A percentile compares a stretch with the other conserved stretches of the same genome.
Conservation (phyloP, 2,113 vertebrate species). For the Nymphicus hollandicus region DNA sequence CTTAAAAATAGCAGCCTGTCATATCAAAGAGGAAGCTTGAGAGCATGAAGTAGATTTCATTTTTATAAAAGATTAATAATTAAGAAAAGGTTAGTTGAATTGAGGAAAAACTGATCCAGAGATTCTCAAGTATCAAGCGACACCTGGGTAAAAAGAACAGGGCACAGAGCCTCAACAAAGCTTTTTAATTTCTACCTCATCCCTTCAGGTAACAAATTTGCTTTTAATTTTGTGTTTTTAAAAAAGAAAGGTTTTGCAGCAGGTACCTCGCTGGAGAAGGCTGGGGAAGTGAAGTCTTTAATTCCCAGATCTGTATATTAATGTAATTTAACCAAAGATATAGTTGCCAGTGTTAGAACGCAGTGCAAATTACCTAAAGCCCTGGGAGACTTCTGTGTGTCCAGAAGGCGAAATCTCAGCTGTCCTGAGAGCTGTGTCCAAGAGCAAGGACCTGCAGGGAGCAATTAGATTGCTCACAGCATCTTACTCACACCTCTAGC, state of each 20-base stretch:
- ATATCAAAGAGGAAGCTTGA: neutral
- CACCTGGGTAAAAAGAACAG: neutral
- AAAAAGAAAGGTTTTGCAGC: neutral
- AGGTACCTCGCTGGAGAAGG: neutral
- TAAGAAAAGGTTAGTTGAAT: conserved; percentile 7
- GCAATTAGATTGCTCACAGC: conserved; percentile 74
- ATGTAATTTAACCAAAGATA: conserved; percentile 64
- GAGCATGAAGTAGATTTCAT: neutral
- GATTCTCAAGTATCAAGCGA: neutral
- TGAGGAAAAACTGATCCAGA: neutral
- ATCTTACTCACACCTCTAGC: conserved; percentile 66
- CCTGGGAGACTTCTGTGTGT: conserved; percentile 62
- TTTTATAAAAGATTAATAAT: conserved; percentile 43
- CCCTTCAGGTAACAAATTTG: conserved; percentile 36
- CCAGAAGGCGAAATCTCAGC: conserved; percentile 70
- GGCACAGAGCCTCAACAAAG: conserved; percentile 1
- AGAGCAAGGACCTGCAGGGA: conserved; percentile 73
- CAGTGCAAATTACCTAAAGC: conserved; percentile 55
- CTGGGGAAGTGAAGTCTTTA: neutral
- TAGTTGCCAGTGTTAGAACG: conserved; percentile 57
- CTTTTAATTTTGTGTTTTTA: conserved; percentile 30
- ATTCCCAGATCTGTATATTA: conserved; percentile 57
- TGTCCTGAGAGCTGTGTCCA: conserved; percentile 65
- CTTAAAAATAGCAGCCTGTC: conserved; percentile 42
- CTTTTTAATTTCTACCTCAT: conserved; percentile 37